Base-by-base conservation (phyloP, 2,888 invertebrate species). In the Chrysolina americana region DNA sequence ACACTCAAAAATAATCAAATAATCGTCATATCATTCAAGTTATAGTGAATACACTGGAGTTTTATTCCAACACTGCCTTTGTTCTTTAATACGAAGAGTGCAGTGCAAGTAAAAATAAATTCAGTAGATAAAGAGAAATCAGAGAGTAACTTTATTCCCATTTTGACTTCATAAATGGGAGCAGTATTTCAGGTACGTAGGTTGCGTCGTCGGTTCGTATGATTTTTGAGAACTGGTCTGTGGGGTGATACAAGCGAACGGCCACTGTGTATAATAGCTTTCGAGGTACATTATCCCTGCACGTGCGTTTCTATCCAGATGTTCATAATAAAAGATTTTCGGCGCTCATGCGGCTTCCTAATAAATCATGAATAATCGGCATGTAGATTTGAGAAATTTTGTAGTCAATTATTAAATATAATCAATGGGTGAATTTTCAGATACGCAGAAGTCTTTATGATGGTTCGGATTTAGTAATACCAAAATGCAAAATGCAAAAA, bases 281-380 rank as follows among this genome's bases (percentile, higher is more conserved):
- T 53, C 53, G 53, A 53, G 53, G 53, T 53, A 53, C 53, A 53
- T 53, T 53, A 53, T 53, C 59, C 59, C 59, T 59, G 59, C 59
- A 59, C 59, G 59, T 59, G 59, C 59, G 59, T 59, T 59, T 59
- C 59, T 36, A 59, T 59, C 59, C 59, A 59, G 59, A 59, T 59
- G 59, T 59, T 59, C 59, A 59, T 59, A 59, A 59, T 59, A 59
- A 59, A 59, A 36, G 59, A 59, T 59, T 59, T 59, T 59, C 59
- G 10, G 59, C 59, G 59, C 59, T 59, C 28, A 59, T 28, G 59
- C 59, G 28, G 59, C 59, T 59, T 59, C 59, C 59, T 59, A 59
- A 59, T 59, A 59, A 59, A 59, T 59, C 59, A 59, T 59, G 59
- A 28, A 59, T 59, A 59, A 59, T 28, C 59, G 59, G 59, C 36